Percentiles rank a stretch among this genome's conserved stretches.
These are phyloP conservation scores for Selenia dentaria DNA, from an alignment of 2,888 invertebrate species.

Conservation along the genomic window DNA sequence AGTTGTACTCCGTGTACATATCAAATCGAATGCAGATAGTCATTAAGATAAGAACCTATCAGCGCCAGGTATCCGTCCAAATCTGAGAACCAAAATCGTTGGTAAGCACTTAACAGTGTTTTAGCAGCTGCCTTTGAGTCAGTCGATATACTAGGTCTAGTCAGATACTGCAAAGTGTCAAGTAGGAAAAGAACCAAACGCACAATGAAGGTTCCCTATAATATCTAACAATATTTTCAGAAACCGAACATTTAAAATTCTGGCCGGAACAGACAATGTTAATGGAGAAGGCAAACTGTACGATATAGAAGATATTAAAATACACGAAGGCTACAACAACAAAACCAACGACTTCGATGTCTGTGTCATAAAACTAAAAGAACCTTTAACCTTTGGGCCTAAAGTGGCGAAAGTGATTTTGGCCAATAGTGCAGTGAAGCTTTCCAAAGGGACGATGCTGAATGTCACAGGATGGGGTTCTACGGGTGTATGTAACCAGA, in stretches of 20 bases:
- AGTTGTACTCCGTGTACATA: too few relatives aligned
- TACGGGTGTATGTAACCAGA: slow-evolving; percentile 32
- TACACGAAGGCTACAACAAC: slow-evolving; percentile 36
- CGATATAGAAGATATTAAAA: slow-evolving; percentile 41
- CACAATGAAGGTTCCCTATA: too few relatives aligned
- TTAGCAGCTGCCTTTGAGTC: too few relatives aligned
- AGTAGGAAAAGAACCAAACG: too few relatives aligned
- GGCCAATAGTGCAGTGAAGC: slow-evolving; percentile 14
- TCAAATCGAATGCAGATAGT: too few relatives aligned
- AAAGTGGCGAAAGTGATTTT: slow-evolving; percentile 33
- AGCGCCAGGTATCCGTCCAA: too few relatives aligned
- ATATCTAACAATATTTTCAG: too few relatives aligned
- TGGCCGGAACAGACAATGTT: slow-evolving; percentile 41
- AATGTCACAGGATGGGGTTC: slow-evolving; percentile 44
- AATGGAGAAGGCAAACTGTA: slow-evolving; percentile 37
- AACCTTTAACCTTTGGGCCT: slow-evolving; percentile 32
- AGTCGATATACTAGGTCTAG: too few relatives aligned
- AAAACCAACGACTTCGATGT: slow-evolving; percentile 38
- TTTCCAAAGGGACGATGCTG: slow-evolving; percentile 25
- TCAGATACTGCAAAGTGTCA: too few relatives aligned
- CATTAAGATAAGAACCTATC: too few relatives aligned
- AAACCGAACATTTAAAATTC: slow-evolving; percentile 36
- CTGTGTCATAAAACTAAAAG: slow-evolving; percentile 29
- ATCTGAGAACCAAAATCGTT: too few relatives aligned
- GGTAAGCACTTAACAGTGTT: too few relatives aligned